Evolutionary conservation across 2,797 vertebrate species (phyloP).

Genomic region (Pelochelys cantorii): DNA sequence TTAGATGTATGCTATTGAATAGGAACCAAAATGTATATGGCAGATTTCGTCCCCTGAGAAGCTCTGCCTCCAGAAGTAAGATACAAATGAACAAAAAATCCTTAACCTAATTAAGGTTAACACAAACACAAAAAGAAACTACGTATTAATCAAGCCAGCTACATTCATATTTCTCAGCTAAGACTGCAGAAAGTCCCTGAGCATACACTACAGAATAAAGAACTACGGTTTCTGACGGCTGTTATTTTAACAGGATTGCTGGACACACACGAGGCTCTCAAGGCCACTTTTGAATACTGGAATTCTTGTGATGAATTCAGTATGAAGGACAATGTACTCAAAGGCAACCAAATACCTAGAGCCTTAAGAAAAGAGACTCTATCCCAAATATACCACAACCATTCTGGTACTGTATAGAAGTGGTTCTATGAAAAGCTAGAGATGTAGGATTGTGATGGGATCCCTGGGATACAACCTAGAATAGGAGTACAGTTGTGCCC

Average conservation of each 20-base stretch:
- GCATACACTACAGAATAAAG: background rate
- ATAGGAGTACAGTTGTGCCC: too few species aligned
- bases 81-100: background rate
- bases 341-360: background rate
- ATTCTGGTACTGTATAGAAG: background rate
- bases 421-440: background rate
- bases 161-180: background rate
- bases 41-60: background rate
- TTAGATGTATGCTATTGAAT: background rate
- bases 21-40: background rate
- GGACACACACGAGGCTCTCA: background rate
- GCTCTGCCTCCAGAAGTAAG: background rate
- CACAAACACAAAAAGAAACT: background rate
- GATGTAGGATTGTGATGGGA: background rate
- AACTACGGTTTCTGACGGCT: background rate
- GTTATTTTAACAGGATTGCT: background rate
- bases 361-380: background rate
- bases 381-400: too few species aligned
- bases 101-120: background rate
- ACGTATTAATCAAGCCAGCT: background rate
- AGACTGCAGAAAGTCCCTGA: background rate
- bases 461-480: too few species aligned
- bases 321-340: background rate
- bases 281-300: background rate
- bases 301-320: background rate